Base-by-base conservation (phyloP, 2,888 invertebrate genomes). In the Megastigmus dorsalis region DNA sequence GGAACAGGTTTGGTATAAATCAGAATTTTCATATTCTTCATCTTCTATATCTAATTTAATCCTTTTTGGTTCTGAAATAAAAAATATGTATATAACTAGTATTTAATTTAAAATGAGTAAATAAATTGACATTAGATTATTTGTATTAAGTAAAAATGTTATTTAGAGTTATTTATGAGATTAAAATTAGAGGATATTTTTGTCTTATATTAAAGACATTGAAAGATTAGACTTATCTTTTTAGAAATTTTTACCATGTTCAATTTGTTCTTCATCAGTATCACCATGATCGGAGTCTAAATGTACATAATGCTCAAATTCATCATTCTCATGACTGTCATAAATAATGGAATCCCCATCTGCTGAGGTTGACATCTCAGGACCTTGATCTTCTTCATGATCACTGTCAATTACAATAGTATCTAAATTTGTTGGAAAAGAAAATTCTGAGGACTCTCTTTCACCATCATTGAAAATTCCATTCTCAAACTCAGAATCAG, bases 1-100 rank as follows among this genome's bases (percentile, higher is more conserved):
- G 0, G 96, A 92, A 81, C 98, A 98, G 55, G 78, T 83, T 36
- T 79, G 80, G 15, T n/a, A 9, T 18, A 68, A 60, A 45, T 66
- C 70, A 5, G 65, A 59, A 28, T 0, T 59, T 30, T 69, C 73
- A 15, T 9, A 7, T 43, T 65, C 18, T n/a, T 72, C 38, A 6
- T 2, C 5, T 9, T 30, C 43, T 18, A 26, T 30, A 10, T 62
- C 66, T 43, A 63, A 18, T 57, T 50, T 75, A 2, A 38, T 48
- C 18, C 28, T 36, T 57, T 67, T 71, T 36, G 50, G 0, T 38
- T 10, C 70, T 74, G 20, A 0, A 69, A 74, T 15, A 41, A 60
- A 66, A 36, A 36, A 60, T 4, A 28, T 52, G n/a, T n/a, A n/a
- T n/a, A n/a, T n/a, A n/a, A n/a, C n/a, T n/a, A n/a, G n/a, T n/a